phyloP scores from a whole-genome alignment of 35 echinoderm and acorn worm genomes.

The Lytechinus variegatus region DNA sequence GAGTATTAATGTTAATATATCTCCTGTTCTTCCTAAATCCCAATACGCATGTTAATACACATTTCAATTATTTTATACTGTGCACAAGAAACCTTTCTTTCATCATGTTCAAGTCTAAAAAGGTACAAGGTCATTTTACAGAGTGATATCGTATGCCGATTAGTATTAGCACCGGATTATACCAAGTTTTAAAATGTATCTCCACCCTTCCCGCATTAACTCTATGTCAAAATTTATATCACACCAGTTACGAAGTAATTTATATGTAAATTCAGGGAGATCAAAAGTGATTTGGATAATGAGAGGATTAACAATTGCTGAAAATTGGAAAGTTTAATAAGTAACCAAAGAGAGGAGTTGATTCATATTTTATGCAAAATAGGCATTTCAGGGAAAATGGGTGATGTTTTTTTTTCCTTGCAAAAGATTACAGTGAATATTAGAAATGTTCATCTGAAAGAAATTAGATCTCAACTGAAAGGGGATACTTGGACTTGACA shows the following conservation, averaged over 20 bases:
- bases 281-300: not conserved
- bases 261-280: not conserved
- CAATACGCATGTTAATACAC: too few relatives aligned
- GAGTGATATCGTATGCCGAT: not conserved
- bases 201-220: not conserved
- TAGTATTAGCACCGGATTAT: not conserved
- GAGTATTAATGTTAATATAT: too few relatives aligned
- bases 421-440: too few relatives aligned
- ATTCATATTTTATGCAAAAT: not conserved
- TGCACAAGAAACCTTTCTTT: too few relatives aligned
- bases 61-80: too few relatives aligned
- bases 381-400: not conserved
- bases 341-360: not conserved
- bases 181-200: not conserved
- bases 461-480: too few relatives aligned
- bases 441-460: too few relatives aligned
- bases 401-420: not conserved
- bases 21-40: too few relatives aligned
- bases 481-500: too few relatives aligned
- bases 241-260: not conserved
- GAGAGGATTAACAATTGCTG: not conserved
- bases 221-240: not conserved
- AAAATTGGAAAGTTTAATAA: not conserved
- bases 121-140: too few relatives aligned
- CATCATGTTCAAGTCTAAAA: too few relatives aligned